Evolutionary conservation across 2,888 invertebrate species (phyloP).

Genomic region (Tetramorium bicarinatum): DNA sequence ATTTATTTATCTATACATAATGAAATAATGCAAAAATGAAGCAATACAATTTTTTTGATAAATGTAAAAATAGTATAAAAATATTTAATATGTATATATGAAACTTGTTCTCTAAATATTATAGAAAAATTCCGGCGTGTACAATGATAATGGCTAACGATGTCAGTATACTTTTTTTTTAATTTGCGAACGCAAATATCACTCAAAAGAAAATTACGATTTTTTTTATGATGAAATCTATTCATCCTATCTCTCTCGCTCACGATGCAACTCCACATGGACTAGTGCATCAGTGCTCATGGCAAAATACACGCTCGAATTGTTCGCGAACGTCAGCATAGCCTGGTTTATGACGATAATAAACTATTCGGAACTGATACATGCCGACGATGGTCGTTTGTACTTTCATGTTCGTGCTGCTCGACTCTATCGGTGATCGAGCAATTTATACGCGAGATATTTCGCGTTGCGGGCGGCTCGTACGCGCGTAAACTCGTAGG

Average conservation of each 20-base stretch:
- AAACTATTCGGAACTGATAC: conserved; percentile 72
- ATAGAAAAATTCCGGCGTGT: not conserved
- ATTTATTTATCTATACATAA: not conserved
- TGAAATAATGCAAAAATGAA: not conserved
- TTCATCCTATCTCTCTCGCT: not conserved
- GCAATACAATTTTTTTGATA: not conserved
- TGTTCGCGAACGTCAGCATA: conserved; percentile 54
- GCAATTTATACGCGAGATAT: conserved; percentile 69
- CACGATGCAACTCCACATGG: conserved; percentile 39
- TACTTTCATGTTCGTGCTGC: conserved; percentile 69
- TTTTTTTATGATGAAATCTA: conserved; percentile 16
- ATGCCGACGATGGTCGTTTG: conserved; percentile 69
- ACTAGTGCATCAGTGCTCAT: conserved; percentile 23
- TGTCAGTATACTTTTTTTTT: not conserved
- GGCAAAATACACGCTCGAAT: conserved; percentile 59
- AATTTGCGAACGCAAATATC: conserved; percentile 14
- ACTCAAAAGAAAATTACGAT: not conserved
- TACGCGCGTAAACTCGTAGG: conserved; percentile 57
- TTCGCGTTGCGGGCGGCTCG: conserved; percentile 58
- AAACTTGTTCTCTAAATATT: not conserved
- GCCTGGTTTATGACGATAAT: conserved; percentile 69
- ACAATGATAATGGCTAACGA: conserved; percentile 10
- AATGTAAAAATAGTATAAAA: not conserved
- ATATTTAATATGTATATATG: not conserved
- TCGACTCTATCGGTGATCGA: conserved; percentile 68